Percentiles rank a stretch among this genome's conserved stretches.
Conservation (phyloP, 2,888 invertebrate genomes). For the Volucella zonaria region DNA sequence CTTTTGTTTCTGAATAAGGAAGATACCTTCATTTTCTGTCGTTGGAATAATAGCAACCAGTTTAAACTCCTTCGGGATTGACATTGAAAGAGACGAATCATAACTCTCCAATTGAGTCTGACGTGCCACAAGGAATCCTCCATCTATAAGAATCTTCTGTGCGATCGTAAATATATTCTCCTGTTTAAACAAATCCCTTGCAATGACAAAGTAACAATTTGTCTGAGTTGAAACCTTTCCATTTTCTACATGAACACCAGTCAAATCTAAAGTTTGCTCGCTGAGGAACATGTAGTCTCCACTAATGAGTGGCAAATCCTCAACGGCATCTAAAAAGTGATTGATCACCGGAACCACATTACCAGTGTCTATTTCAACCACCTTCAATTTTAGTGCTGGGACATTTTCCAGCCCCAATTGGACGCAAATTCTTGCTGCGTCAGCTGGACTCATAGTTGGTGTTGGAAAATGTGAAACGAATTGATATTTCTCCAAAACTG, state of each 20-base stretch:
- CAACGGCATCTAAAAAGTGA: conserved; percentile 85
- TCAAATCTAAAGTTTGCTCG: conserved; percentile 77
- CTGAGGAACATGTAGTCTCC: conserved; percentile 86
- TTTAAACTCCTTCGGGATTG: conserved; percentile 77
- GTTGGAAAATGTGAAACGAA: conserved; percentile 86
- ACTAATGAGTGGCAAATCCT: conserved; percentile 88
- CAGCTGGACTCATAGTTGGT: conserved; percentile 78
- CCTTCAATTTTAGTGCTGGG: conserved; percentile 85
- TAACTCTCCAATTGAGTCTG: conserved; percentile 32
- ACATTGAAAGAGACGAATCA: conserved; percentile 80
- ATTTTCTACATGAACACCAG: conserved; percentile 85
- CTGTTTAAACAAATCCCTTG: conserved; percentile 75
- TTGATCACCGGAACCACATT: conserved; percentile 84
- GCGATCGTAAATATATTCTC: conserved; percentile 82
- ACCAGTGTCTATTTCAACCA: conserved; percentile 85
- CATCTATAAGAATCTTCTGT: conserved; percentile 84
- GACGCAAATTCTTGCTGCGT: conserved; percentile 85
- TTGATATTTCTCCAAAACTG: conserved; percentile 89
- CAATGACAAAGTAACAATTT: conserved; percentile 80
- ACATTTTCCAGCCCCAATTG: conserved; percentile 90
- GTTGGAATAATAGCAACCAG: conserved; percentile 78
- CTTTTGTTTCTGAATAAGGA: conserved; percentile 78
- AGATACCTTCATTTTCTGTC: conserved; percentile 77
- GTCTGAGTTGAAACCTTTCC: conserved; percentile 83
- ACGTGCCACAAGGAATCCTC: conserved; percentile 86